Evolutionary conservation across 2,888 invertebrate species (phyloP).

Genomic region (Tinea semifulvella): DNA sequence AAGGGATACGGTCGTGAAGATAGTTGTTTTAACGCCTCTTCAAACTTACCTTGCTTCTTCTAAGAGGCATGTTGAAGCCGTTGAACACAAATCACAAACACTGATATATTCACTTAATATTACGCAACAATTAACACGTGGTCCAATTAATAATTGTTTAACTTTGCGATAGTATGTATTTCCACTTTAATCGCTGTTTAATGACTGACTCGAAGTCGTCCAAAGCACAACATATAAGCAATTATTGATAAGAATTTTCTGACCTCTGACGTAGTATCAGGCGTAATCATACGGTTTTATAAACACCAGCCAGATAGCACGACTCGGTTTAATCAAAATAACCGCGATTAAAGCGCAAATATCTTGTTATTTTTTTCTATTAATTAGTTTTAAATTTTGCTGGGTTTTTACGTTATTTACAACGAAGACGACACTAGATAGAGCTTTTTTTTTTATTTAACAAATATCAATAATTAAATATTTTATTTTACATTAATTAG

Average conservation of each 20-base stretch:
- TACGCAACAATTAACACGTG: slow-evolving; percentile 15
- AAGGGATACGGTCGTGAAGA: too few relatives aligned
- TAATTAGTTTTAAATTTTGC: not conserved
- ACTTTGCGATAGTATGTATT: slow-evolving; percentile 32
- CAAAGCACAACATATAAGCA: slow-evolving; percentile 61
- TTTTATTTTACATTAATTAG: too few relatives aligned
- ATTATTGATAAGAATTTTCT: slow-evolving; percentile 55
- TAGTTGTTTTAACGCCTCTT: too few relatives aligned
- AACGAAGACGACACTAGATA: too few relatives aligned
- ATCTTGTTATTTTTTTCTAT: not conserved
- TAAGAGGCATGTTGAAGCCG: slow-evolving; percentile 47
- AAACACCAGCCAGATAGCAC: slow-evolving; percentile 44
- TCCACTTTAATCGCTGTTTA: slow-evolving; percentile 44
- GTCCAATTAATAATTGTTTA: slow-evolving; percentile 14
- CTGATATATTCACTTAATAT: slow-evolving; percentile 14
- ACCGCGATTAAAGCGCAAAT: slow-evolving; percentile 31
- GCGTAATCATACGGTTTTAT: slow-evolving; percentile 54
- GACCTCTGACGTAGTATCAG: slow-evolving; percentile 51
- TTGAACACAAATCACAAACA: slow-evolving; percentile 13
- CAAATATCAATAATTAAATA: too few relatives aligned
- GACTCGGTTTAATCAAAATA: slow-evolving; percentile 44
- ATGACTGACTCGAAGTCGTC: slow-evolving; percentile 57
- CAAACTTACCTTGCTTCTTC: slow-evolving; percentile 51
- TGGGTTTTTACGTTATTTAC: too few relatives aligned
- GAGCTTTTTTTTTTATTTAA: too few relatives aligned